Base-by-base conservation (phyloP, 2,888 invertebrate genomes). In the Pherbina coryleti region DNA sequence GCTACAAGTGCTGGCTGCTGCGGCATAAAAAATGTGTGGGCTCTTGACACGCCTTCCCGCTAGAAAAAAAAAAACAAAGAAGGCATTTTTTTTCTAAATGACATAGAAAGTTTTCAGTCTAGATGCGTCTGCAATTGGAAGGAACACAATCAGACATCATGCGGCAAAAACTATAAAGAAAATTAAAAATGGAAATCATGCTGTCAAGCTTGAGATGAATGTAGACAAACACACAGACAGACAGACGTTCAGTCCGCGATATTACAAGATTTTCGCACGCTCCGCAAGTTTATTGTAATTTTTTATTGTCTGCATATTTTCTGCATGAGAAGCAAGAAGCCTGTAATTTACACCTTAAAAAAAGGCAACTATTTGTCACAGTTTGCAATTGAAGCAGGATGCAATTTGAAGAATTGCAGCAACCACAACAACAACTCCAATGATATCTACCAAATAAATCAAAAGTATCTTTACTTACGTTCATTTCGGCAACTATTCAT, bases 231-330 rank as follows among this genome's bases (percentile, higher is more conserved):
- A 74, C 3, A 28, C 34, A 31, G 17, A 55, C 82, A 85, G 86
- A 85, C 84, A 86, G 85, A 84, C 84, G 82, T 75, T 76, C 81
- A 57, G n/a, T 44, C n/a, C 1, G 22, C 57, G 44, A 60, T 9
- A 34, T 76, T 37, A 55, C 64, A 60, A 60, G 66, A 60, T 72
- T 72, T 79, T 82, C 82, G 82, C 84, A 84, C 82, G 81, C 70
- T 55, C 66, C 34, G 51, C 31, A 44, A 73, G 73, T 81, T 80
- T 75, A 74, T 81, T 81, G 78, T 76, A 78, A 81, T 84, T 84
- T 84, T 44, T 44, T 44, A 82, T 84, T 85, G 82, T 82, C 77
- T 76, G 79, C 77, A 75, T 57, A 22, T 67, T 49, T 60, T 60
- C 49, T 71, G 53, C 44, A 22, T 71, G 57, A 31, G 53, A 57